Base-by-base conservation (phyloP, 2,113 vertebrate genomes). In the Actinemys pallida region DNA sequence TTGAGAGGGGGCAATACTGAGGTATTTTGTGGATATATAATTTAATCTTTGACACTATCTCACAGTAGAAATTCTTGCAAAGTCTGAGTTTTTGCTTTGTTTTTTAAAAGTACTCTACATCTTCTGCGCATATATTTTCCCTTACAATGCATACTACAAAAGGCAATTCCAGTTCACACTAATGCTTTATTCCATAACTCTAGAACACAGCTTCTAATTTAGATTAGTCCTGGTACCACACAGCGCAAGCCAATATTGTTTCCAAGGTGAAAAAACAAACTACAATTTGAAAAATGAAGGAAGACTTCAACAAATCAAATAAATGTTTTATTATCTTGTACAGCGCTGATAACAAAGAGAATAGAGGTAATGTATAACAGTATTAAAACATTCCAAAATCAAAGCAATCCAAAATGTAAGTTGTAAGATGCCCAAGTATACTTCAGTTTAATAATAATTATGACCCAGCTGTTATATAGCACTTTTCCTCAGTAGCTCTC, bases 391-490 rank as follows among this genome's bases (percentile, higher is more conserved):
- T n/a, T 39, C 5, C 39, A 72, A 72, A 72, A 72, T 39, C 17
- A 39, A 72, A n/a, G 17, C 35, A 39, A 72, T 72, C n/a, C n/a
- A 72, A 72, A 72, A 72, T 8, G 8, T 65, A 65, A 35, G 3
- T 39, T 72, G 65, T 35, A 72, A 39, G 9, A 72, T 35, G 16
- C 17, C 35, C 65, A 69, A 9, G 35, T 69, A 69, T 69, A 69
- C 8, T 69, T 39, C 65, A 69, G 35, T 39, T 69, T 20, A 69
- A 65, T 62, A 62, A 62, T 14, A 62, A 62, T 62, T 69, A 49
- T 1, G 45, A 84, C 25, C 9, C 75, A 27, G 13, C 39, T 47
- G 1, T 0, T 0, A 22, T 0, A 2, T 39, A 81, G 31, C 17
- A 2, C 0, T 3, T 3, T 47, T 45, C 35, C 65, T 42, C 4